Evolutionary conservation across 2,113 vertebrate genomes (phyloP), one percentile per base, ranked within the genome.

Genomic region (Corydoras sp.): DNA sequence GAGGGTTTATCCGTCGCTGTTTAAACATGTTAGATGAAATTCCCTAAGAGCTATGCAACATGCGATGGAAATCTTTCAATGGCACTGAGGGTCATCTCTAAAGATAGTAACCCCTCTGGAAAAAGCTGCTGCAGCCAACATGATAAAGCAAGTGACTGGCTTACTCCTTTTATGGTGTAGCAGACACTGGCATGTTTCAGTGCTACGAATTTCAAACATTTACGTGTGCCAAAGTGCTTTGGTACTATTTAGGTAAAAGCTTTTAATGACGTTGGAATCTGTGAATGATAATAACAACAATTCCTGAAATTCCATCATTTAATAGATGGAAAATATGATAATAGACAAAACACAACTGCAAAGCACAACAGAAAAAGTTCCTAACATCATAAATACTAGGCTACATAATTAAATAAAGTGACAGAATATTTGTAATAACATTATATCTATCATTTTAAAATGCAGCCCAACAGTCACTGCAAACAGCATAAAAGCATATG

Each of bases 131-230:
- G 53, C 43, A 43, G 62, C 31, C 59, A 65, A 64, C 30, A 35
- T 71, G 75, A 82, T 68, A 50, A 70, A 80, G 68, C 69, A 49
- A 18, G 66, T 73, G 64, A 66, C 72, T 3, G 18, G 59, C 64
- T 63, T 67, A 55, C 54, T 71, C 77, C 81, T 80, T 82, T 79
- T 82, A 79, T 80, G 81, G 79, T 80, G 79, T 59, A 69, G 58
- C 68, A 68, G 58, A 74, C 68, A 68, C 14, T 66, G 69, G 71
- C 65, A 75, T 68, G 76, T 75, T 53, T 62, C 24, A 70, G 51
- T 32, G 51, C 15, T 15, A 49, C 35, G 54, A 66, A 63, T 56
- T 30, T 63, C 68, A 71, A 56, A 51, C 53, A 43, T 68, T 61
- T 6, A 1, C 65, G 55, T 48, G 56, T 62, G 61, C 63, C 78